These are phyloP conservation scores for Lepidurus couesii DNA, from an alignment of 1,140 invertebrate genomes.

Conservation along the genomic window DNA sequence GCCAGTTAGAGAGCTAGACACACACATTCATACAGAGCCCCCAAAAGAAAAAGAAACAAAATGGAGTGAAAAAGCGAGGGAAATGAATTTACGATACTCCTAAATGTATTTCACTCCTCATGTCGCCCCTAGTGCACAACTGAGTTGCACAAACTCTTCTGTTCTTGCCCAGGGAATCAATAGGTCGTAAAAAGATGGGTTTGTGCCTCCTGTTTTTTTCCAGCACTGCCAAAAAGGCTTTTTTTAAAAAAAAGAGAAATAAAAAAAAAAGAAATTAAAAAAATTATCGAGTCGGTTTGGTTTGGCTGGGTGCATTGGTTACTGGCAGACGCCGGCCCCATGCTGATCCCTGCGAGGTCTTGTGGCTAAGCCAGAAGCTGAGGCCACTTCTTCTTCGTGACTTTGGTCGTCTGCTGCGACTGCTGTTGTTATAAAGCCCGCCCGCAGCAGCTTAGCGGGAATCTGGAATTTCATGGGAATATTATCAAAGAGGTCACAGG, in stretches of 20 bases:
- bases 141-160: not conserved
- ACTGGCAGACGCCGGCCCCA: slow-evolving; percentile 16
- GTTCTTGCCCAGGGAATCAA: not conserved
- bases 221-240: not conserved
- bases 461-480: slow-evolving; percentile 22
- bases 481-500: slow-evolving; percentile 9
- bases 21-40: not conserved
- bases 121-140: slow-evolving; percentile 1
- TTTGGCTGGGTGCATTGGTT: slow-evolving; percentile 18
- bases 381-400: slow-evolving; percentile 21
- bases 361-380: slow-evolving; percentile 15
- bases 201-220: not conserved
- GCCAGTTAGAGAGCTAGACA: not conserved
- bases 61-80: not conserved
- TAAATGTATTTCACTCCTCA: not conserved
- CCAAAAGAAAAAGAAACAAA: not conserved
- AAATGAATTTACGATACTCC: not conserved
- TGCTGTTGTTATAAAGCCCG: slow-evolving; percentile 15
- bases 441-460: slow-evolving; percentile 20
- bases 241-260: not conserved
- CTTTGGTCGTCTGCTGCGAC: slow-evolving; percentile 20
- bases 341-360: slow-evolving; percentile 4
- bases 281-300: slow-evolving; percentile 5
- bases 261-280: not conserved
- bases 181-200: slow-evolving; percentile 11